Percentiles rank a stretch among this genome's conserved stretches.
Evolutionary conservation across 2,888 invertebrate species (phyloP).

Genomic region (Lamellibrachia satsuma): DNA sequence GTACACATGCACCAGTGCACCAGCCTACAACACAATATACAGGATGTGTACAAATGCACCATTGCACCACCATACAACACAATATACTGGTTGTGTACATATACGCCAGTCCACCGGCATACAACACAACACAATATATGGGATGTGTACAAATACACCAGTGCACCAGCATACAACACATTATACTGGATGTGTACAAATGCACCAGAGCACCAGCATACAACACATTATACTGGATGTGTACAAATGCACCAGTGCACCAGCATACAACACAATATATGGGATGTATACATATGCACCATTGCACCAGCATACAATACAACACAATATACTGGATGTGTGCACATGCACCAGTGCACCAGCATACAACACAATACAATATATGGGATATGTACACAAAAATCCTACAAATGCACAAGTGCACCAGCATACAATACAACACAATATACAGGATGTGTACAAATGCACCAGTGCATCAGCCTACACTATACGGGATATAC

Average conservation of each 20-base stretch:
- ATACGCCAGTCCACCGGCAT: slow-evolving; percentile 84
- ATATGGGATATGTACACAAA: neutral
- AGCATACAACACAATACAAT: slow-evolving; percentile 72
- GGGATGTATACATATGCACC: slow-evolving; percentile 69
- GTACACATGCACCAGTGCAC: slow-evolving; percentile 81
- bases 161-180: slow-evolving; percentile 81
- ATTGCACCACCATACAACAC: slow-evolving; percentile 84
- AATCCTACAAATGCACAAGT: slow-evolving; percentile 81
- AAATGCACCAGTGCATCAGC: slow-evolving; percentile 54
- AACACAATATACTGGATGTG: slow-evolving; percentile 50
- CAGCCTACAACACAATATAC: slow-evolving; percentile 74
- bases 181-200: neutral
- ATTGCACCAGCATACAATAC: slow-evolving; percentile 84
- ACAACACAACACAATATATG: slow-evolving; percentile 69
- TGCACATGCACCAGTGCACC: slow-evolving; percentile 83
- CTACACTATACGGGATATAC: no score
- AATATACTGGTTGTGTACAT: neutral
- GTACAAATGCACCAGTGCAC: slow-evolving; percentile 81
- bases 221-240: slow-evolving; percentile 47
- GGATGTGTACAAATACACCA: slow-evolving; percentile 75
- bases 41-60: slow-evolving; percentile 69
- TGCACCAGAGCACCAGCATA: slow-evolving; percentile 87
- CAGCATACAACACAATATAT: slow-evolving; percentile 74
- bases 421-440: slow-evolving; percentile 81
- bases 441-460: neutral